These are phyloP conservation scores for Adoxophyes honmai DNA, from an alignment of 1,140 invertebrate species.

Conservation along the genomic window DNA sequence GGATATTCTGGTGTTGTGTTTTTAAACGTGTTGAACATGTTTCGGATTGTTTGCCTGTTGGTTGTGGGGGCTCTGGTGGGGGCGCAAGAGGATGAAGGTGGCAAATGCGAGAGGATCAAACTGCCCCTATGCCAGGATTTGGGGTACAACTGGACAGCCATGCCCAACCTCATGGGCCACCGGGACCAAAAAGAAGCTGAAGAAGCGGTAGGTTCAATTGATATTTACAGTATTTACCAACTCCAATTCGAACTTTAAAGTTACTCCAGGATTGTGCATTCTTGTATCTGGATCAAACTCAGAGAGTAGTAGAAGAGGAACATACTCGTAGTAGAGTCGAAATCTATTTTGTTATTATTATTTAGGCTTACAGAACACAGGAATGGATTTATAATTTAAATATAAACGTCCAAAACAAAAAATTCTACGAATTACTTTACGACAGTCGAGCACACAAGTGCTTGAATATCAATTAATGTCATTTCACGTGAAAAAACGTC, in stretches of 20 bases:
- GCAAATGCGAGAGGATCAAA: slow-evolving; percentile 87
- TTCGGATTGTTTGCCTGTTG: slow-evolving; percentile 55
- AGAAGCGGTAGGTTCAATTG: slow-evolving; percentile 78
- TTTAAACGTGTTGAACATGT: slow-evolving; percentile 45
- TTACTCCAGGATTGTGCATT: too few species aligned
- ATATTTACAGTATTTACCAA: too few species aligned
- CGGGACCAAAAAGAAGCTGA: slow-evolving; percentile 86
- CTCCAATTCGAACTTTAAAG: too few species aligned
- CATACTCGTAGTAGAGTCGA: too few species aligned
- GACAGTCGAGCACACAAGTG: too few species aligned
- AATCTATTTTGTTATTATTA: too few species aligned
- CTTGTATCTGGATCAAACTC: too few species aligned
- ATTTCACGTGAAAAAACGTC: slow-evolving; percentile 9
- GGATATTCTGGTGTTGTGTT: slow-evolving; percentile 36
- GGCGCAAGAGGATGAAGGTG: slow-evolving; percentile 56
- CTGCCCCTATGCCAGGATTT: slow-evolving; percentile 89
- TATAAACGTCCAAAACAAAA: too few species aligned
- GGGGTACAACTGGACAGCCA: slow-evolving; percentile 92
- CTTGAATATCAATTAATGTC: too few species aligned
- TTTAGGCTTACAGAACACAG: too few species aligned
- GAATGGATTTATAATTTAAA: too few species aligned
- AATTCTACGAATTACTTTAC: not conserved
- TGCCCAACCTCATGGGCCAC: slow-evolving; percentile 91
- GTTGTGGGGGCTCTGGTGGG: slow-evolving; percentile 53
- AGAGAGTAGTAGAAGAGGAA: too few species aligned